Percentiles rank a stretch among this genome's conserved stretches.
Conservation (phyloP, 2,797 vertebrate genomes). For the Crocidura indochinensis region DNA sequence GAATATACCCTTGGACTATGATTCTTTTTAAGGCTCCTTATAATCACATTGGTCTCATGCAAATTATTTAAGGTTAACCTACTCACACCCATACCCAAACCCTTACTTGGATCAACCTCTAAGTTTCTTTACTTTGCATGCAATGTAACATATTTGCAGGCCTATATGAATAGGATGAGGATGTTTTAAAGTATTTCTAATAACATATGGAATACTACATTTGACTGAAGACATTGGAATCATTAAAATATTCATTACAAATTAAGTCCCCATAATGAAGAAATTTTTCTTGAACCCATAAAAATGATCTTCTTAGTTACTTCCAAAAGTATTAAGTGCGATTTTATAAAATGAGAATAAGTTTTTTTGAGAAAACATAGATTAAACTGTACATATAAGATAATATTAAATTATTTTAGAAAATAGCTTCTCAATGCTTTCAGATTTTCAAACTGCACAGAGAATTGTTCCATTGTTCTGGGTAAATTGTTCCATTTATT, state of each 20-base stretch:
- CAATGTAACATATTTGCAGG: neutral
- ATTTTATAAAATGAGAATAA: neutral
- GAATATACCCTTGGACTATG: too few species aligned
- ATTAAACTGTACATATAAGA: neutral
- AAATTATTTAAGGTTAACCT: neutral
- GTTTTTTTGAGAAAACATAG: neutral
- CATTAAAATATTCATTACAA: neutral
- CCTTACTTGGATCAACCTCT: neutral
- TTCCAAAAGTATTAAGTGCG: neutral
- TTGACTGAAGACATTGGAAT: neutral
- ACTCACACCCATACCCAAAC: neutral
- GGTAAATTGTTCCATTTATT: neutral
- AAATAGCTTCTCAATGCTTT: neutral
- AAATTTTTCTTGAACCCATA: too few species aligned
- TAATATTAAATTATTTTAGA: conserved; percentile 16
- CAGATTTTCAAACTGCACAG: neutral
- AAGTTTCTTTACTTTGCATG: neutral
- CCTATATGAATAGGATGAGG: neutral
- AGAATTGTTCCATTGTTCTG: neutral
- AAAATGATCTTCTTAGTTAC: neutral
- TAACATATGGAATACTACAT: neutral
- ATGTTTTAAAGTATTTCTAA: neutral
- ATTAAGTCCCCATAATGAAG: neutral
- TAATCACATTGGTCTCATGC: neutral
- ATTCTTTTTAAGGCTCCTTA: neutral